Evolutionary conservation across 2,888 invertebrate genomes (phyloP), one percentile per base, ranked within the genome.

Genomic region (Pimpla rufipes): DNA sequence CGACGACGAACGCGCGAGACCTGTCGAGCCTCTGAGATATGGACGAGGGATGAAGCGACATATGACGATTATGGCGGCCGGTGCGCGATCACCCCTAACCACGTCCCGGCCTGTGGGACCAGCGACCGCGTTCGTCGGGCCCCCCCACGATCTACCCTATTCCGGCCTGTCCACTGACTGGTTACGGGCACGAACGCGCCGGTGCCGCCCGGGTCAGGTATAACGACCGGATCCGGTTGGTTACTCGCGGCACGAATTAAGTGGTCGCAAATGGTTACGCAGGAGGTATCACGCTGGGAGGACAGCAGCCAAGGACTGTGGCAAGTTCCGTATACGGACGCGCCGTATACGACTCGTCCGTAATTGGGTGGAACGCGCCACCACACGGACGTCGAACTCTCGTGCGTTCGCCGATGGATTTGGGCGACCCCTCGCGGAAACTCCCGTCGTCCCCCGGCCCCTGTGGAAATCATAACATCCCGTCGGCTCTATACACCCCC

Each of bases 231-330:
- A 85, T 85, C 82, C 87, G 88, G 87, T 90, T 87, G 90, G 89
- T 88, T 89, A 85, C 85, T 84, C 87, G 67, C 74, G 83, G 77
- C 84, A 84, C 81, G 84, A 85, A 86, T 88, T 88, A 89, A 90
- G 90, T 88, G 90, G 88, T 89, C 90, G 86, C 90, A 88, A 88
- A 89, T 88, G 90, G 89, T 88, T 88, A 88, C 88, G 86, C 85
- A 71, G 87, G 74, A 84, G 23, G 62, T 77, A 83, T 80, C 77
- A 83, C 55, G 79, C 83, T 83, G 76, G 37, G 79, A 83, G 83
- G 68, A 67, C 66, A 80, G 71, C 64, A 62, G 73, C 83, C 80
- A 74, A 83, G 64, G 89, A 89, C 87, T 5, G n/a, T 89, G 86
- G 87, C 85, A 85, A 87, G 86, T 85, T 82, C 81, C 66, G 82